Evolutionary conservation across 2,113 vertebrate genomes (phyloP), one percentile per base, ranked within the genome.

Genomic region (Spheniscus mendiculus): DNA sequence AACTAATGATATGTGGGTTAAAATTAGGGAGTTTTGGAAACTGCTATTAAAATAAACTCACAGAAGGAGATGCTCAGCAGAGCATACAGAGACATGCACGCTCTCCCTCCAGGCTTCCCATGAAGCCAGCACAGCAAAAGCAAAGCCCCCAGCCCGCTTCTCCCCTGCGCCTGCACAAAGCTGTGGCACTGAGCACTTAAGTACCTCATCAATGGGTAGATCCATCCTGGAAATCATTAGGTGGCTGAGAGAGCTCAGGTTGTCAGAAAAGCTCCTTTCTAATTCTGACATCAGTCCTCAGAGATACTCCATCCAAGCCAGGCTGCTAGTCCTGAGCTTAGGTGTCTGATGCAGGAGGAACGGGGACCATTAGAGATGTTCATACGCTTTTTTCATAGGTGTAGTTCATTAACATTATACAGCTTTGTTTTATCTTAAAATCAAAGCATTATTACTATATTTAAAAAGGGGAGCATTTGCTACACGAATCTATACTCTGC

Each of bases 331-430:
- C 59, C 70, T 67, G 55, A 83, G 42, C 22, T 36, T 7, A 32
- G n/a, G 63, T 25, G 38, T 12, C 29, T 7, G 47, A 27, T 1
- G 3, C 9, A 70, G 62, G 17, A 85, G 11, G 32, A 73, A 61
- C 9, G 0, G 0, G 22, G 17, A 49, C 19, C 1, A 0, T 2
- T 30, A 23, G 21, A 42, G 42, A 49, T 11, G 25, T 22, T 34
- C 14, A 2, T 5, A 4, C 8, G 4, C 6, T 55, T 67, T 53
- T 45, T 13, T 5, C 4, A 16, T 7, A 26, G 16, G 4, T 44
- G 6, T 10, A n/a, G 11, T 13, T 52, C 38, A 34, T 34, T 47
- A 81, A 52, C 18, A 12, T 49, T 58, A 21, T 3, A 59, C 22
- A 90, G 20, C 3, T 42, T 63, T 45, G 9, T 10, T 73, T 49